These are phyloP conservation scores for Astatotilapia flaviijosephi DNA, from an alignment of 2,113 vertebrate genomes.

Conservation along the genomic window DNA sequence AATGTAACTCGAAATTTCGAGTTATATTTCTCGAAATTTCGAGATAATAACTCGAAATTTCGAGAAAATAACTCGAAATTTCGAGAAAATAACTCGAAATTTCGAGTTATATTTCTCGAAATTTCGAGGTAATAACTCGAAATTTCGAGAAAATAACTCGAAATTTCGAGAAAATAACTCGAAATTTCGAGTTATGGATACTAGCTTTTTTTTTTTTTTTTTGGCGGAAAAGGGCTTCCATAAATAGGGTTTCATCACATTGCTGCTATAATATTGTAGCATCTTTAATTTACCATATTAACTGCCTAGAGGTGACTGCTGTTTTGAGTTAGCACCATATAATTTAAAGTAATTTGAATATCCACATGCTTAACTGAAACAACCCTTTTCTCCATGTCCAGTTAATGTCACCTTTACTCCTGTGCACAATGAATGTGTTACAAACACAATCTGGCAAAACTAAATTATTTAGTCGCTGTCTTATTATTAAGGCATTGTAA, in stretches of 20 bases:
- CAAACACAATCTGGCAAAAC: background rate
- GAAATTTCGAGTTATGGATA: too few relatives aligned
- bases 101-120: too few relatives aligned
- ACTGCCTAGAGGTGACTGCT: fast-evolving
- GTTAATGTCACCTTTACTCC: background rate
- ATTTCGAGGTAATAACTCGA: too few relatives aligned
- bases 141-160: too few relatives aligned
- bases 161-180: too few relatives aligned
- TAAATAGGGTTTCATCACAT: background rate
- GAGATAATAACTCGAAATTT: too few relatives aligned
- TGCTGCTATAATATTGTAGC: background rate
- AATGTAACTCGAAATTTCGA: too few relatives aligned
- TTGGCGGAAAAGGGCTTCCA: too few relatives aligned
- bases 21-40: too few relatives aligned
- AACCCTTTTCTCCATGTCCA: background rate
- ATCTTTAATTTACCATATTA: fast-evolving
- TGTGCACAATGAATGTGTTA: background rate
- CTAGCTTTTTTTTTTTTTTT: too few relatives aligned
- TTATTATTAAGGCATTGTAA: background rate
- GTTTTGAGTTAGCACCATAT: background rate
- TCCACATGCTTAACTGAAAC: background rate
- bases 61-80: too few relatives aligned
- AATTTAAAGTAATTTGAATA: background rate
- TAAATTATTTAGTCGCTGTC: background rate
- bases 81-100: too few relatives aligned